Conservation (phyloP, 2,797 vertebrate species). For the Scolopax rusticola region DNA sequence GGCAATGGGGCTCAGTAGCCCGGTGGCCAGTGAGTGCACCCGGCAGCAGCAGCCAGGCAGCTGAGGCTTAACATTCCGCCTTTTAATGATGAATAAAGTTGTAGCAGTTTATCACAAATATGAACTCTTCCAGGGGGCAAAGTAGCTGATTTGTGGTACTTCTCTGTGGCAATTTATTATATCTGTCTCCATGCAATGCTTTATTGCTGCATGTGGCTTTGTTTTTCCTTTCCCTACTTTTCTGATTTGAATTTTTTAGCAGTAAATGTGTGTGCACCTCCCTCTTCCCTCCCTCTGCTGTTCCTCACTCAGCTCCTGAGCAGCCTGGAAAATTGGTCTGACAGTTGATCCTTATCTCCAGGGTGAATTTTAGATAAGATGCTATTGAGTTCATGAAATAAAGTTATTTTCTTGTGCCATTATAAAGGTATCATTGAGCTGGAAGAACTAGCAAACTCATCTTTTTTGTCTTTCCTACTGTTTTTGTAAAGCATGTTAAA, state of each 20-base stretch:
- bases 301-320: background rate
- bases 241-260: background rate
- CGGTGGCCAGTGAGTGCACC: background rate
- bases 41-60: background rate
- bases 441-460: background rate
- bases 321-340: conserved; percentile 24
- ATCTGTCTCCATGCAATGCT: fast-evolving
- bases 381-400: background rate
- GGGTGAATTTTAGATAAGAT: conserved; percentile 38
- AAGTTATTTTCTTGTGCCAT: background rate
- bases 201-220: background rate
- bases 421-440: background rate
- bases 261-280: background rate
- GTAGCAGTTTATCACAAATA: background rate
- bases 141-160: background rate
- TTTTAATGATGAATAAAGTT: background rate
- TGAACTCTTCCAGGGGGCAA: background rate
- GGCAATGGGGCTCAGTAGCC: fast-evolving
- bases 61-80: background rate
- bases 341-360: conserved; percentile 37
- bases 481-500: background rate
- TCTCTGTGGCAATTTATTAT: background rate
- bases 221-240: background rate
- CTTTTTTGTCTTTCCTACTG: background rate
- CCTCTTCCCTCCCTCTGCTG: background rate